Conservation (phyloP, 2,113 vertebrate species). For the Neogale vison region DNA sequence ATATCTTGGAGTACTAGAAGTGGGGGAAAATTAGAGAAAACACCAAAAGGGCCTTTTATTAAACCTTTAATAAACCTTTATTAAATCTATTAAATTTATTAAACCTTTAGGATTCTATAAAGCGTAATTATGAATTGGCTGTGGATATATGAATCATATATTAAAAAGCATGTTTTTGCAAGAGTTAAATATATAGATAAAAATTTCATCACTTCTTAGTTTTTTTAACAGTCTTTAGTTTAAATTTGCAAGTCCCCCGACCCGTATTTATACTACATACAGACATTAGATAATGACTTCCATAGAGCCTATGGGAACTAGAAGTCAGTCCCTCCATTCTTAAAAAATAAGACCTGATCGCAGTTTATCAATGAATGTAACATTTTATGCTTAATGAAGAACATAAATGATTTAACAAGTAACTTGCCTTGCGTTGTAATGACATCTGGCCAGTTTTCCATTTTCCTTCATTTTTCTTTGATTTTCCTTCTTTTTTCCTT, state of each 20-base stretch:
- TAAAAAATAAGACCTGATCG: not conserved
- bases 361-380: not conserved
- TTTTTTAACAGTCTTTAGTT: not conserved
- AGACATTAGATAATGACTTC: not conserved
- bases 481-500: not conserved
- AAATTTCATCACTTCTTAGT: not conserved
- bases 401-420: not conserved
- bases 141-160: not conserved
- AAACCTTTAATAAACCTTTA: not conserved
- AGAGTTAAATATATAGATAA: not conserved
- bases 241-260: not conserved
- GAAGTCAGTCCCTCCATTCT: not conserved
- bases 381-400: not conserved
- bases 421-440: not conserved
- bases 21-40: not conserved
- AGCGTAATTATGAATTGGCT: not conserved
- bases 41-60: not conserved
- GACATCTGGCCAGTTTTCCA: not conserved
- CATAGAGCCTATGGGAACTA: not conserved
- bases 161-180: not conserved
- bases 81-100: not conserved
- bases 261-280: not conserved
- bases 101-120: not conserved
- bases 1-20: not conserved
- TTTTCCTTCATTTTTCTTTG: not conserved